Conservation (phyloP, 2,797 vertebrate genomes). For the Megalops cyprinoides region DNA sequence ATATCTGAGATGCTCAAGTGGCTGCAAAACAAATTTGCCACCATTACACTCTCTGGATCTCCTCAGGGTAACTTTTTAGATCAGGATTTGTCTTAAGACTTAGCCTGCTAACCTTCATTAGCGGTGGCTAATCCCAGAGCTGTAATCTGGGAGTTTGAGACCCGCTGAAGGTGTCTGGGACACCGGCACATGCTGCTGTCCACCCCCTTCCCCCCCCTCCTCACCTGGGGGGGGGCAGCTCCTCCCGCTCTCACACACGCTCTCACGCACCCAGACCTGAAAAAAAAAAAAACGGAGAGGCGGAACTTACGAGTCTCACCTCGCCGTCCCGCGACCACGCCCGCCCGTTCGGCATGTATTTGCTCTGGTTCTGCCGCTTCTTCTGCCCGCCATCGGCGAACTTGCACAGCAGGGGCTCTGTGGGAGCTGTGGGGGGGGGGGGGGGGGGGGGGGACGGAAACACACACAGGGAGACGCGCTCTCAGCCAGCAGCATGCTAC, state of each 20-base stretch:
- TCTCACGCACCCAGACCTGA: constrained; percentile 5
- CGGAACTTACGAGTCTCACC: constrained; percentile 94
- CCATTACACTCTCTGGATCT: no score
- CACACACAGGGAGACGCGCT: background rate
- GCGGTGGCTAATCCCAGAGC: background rate
- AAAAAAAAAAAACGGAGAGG: constrained; percentile 70
- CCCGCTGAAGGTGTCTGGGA: background rate
- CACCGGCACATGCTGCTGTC: background rate
- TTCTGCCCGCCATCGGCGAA: constrained; percentile 96
- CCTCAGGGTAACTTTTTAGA: background rate
- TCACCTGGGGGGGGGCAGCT: no score
- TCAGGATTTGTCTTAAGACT: background rate
- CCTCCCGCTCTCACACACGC: background rate
- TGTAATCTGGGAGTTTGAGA: background rate
- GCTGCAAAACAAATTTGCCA: no score
- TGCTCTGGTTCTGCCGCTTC: constrained; percentile 93
- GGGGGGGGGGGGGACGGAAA: background rate
- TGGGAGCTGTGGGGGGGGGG: constrained; percentile 70
- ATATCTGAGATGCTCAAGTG: background rate
- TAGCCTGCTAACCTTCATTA: background rate
- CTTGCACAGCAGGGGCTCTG: constrained; percentile 94
- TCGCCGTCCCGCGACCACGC: constrained; percentile 90
- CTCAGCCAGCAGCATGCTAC: background rate
- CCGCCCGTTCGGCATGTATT: constrained; percentile 93
- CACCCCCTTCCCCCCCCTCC: no score